A percentile compares a stretch with the other conserved stretches of the same genome.
These are phyloP conservation scores for Alectoris magna DNA, from an alignment of 2,797 vertebrate genomes.

Conservation along the genomic window DNA sequence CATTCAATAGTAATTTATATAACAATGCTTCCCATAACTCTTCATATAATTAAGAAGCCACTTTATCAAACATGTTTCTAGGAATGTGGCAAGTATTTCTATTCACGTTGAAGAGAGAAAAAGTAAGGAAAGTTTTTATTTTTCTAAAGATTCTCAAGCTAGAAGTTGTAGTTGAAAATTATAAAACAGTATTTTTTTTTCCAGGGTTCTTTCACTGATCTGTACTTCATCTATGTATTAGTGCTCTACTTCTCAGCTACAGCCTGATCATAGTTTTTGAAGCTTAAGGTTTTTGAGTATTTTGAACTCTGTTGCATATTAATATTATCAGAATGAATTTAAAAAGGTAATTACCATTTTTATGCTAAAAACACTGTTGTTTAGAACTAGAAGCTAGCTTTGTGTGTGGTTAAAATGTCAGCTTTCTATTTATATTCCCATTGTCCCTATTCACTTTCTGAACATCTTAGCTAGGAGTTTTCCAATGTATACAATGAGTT, in stretches of 20 bases:
- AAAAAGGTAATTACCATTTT: background rate
- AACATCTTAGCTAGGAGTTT: background rate
- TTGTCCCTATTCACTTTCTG: slow-evolving; percentile 28
- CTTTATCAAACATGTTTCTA: background rate
- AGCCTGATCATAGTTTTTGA: background rate
- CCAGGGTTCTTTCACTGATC: background rate
- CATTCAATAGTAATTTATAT: background rate
- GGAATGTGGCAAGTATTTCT: background rate
- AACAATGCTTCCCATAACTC: background rate
- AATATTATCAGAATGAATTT: background rate
- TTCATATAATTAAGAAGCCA: background rate
- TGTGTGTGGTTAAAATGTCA: slow-evolving; percentile 22
- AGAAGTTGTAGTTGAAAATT: background rate
- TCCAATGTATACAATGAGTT: background rate
- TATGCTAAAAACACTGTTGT: background rate
- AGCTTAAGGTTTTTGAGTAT: background rate
- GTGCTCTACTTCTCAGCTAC: background rate
- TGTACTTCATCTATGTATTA: background rate
- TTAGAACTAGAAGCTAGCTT: background rate
- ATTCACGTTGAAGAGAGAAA: background rate
- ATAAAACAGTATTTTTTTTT: background rate
- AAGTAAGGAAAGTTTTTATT: background rate
- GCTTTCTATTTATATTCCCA: background rate
- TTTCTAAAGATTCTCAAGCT: background rate
- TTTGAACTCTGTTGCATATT: background rate